These are phyloP conservation scores for Leptinotarsa juncta DNA, from an alignment of 2,888 invertebrate species.

Conservation along the genomic window DNA sequence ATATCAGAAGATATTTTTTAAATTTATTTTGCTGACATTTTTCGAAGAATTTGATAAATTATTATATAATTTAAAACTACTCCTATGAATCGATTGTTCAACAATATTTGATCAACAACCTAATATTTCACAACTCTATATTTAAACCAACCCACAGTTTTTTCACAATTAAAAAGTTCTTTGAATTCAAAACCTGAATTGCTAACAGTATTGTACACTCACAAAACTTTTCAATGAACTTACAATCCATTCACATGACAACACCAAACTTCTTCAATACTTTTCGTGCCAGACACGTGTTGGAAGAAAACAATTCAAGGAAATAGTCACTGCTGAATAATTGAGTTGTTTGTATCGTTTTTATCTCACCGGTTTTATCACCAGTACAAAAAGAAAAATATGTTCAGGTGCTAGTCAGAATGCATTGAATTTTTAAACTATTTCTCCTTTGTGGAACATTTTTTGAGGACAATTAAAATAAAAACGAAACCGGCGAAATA, in stretches of 20 bases:
- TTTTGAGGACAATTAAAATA: not conserved
- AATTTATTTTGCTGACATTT: no score
- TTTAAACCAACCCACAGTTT: no score
- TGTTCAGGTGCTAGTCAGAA: not conserved
- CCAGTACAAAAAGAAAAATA: not conserved
- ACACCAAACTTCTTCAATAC: not conserved
- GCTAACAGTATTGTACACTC: no score
- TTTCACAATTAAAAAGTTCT: no score
- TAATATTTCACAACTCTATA: no score
- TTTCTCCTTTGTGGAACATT: not conserved
- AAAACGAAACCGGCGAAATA: not conserved
- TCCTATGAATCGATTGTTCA: no score
- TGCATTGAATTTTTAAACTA: not conserved
- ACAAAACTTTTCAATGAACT: no score
- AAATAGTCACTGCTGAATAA: not conserved
- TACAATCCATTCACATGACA: not conserved
- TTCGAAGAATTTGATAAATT: no score
- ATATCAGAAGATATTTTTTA: no score
- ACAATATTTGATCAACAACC: no score
- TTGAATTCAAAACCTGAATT: no score
- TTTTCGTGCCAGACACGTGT: not conserved
- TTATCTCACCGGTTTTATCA: not conserved
- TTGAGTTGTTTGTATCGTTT: conserved; percentile 1
- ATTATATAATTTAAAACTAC: no score
- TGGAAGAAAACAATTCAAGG: not conserved